A percentile compares a stretch with the other conserved stretches of the same genome.
Evolutionary conservation across 2,888 invertebrate species (phyloP).

Genomic region (Agonopterix alstromeriana): DNA sequence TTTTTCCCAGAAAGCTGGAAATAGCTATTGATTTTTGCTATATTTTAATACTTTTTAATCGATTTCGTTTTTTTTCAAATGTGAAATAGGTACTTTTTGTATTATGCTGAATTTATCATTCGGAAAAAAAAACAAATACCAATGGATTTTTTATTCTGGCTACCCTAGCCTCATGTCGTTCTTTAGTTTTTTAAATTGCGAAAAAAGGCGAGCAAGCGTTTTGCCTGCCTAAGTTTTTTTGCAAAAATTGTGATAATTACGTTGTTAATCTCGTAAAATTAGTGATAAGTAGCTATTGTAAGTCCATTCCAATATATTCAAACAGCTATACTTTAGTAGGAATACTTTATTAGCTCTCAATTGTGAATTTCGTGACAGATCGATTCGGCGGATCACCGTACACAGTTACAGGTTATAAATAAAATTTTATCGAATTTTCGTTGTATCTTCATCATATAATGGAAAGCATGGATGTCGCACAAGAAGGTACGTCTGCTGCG

Average conservation of each 20-base stretch:
- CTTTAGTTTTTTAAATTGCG: not conserved
- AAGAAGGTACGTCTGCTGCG: constrained; percentile 59
- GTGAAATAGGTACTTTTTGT: too few species aligned
- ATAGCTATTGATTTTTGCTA: too few species aligned
- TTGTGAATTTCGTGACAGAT: constrained; percentile 40
- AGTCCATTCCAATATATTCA: constrained; percentile 3
- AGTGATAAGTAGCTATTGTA: constrained; percentile 4
- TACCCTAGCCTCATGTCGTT: too few species aligned
- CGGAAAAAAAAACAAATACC: not conserved
- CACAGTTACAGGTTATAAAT: constrained; percentile 54
- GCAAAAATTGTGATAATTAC: constrained; percentile 8
- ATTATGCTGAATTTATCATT: too few species aligned
- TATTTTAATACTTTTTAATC: too few species aligned
- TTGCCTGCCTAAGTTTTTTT: constrained; percentile 1
- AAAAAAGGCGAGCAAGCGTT: constrained; percentile 1
- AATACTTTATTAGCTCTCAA: constrained; percentile 9
- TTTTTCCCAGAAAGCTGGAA: too few species aligned
- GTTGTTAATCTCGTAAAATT: constrained; percentile 3
- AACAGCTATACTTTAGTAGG: constrained; percentile 9
- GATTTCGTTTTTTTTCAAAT: too few species aligned
- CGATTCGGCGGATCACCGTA: constrained; percentile 50
- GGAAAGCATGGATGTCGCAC: constrained; percentile 73
- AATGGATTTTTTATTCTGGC: too few species aligned
- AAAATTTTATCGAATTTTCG: constrained; percentile 31
- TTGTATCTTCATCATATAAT: constrained; percentile 40